phyloP scores from a whole-genome alignment of 2,888 invertebrate genomes.

The Drosophila histrio region DNA sequence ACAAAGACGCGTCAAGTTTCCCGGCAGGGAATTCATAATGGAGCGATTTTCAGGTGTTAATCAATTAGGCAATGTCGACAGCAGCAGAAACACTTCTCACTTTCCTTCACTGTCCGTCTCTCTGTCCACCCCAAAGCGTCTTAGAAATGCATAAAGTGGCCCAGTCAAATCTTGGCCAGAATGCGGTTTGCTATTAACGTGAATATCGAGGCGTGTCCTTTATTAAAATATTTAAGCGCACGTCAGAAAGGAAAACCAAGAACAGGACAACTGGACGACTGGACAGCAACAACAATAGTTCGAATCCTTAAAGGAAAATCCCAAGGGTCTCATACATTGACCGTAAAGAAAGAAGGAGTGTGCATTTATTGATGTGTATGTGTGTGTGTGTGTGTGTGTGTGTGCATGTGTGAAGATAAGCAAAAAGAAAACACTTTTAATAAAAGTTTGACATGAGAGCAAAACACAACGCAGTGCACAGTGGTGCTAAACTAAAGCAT shows the following conservation, averaged over 20 bases:
- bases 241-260: slow-evolving; percentile 3
- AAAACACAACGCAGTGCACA: slow-evolving; percentile 29
- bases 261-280: not conserved
- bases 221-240: slow-evolving; percentile 59
- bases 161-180: slow-evolving; percentile 31
- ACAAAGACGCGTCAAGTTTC: slow-evolving; percentile 18
- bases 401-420: slow-evolving; percentile 42
- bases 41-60: slow-evolving; percentile 64
- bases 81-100: not conserved
- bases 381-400: not conserved
- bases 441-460: slow-evolving; percentile 56
- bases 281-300: not conserved
- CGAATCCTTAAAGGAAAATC: slow-evolving; percentile 21
- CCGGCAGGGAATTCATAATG: slow-evolving; percentile 53
- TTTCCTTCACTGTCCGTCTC: no score
- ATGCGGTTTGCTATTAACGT: slow-evolving; percentile 31
- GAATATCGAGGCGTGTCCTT: slow-evolving; percentile 37
- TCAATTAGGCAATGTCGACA: slow-evolving; percentile 54
- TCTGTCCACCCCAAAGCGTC: not conserved
- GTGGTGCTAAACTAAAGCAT: no score
- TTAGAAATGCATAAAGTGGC: not conserved
- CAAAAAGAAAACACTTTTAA: slow-evolving; percentile 60
- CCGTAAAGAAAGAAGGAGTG: slow-evolving; percentile 29
- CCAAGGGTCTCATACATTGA: slow-evolving; percentile 47
- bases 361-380: not conserved